phyloP scores from a whole-genome alignment of 2,113 vertebrate genomes.

The Rhea pennata region DNA sequence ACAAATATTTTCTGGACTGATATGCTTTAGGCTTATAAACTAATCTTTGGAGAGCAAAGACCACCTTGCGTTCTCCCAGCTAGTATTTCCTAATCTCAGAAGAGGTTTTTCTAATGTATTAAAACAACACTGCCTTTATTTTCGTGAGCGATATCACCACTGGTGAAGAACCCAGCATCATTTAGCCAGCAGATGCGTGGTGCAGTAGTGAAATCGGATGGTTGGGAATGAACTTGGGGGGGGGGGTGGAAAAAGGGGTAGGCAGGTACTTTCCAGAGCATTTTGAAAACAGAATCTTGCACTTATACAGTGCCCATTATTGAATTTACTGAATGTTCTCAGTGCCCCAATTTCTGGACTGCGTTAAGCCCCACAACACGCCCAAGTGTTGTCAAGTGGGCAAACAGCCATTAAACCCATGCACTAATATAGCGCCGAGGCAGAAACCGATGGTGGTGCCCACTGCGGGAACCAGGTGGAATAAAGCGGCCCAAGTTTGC shows the following conservation, averaged over 20 bases:
- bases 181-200: neutral
- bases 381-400: neutral
- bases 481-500: neutral
- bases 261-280: neutral
- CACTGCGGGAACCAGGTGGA: constrained; percentile 33
- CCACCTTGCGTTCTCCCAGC: neutral
- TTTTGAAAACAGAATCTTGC: neutral
- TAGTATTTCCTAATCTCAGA: neutral
- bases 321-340: neutral
- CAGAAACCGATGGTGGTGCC: neutral
- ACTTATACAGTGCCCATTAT: neutral
- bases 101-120: neutral
- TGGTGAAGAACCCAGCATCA: neutral
- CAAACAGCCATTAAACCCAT: fast-evolving
- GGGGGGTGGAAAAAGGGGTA: no score
- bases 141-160: neutral
- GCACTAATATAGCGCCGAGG: neutral
- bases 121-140: neutral
- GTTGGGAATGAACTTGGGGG: neutral
- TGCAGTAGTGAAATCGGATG: neutral
- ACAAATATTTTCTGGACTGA: neutral
- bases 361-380: neutral
- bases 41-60: constrained; percentile 25
- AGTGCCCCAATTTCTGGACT: neutral
- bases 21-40: neutral